Percentiles rank a stretch among this genome's conserved stretches.
Conservation (phyloP, 2,888 invertebrate genomes). For the Drosophila neoperkinsi region DNA sequence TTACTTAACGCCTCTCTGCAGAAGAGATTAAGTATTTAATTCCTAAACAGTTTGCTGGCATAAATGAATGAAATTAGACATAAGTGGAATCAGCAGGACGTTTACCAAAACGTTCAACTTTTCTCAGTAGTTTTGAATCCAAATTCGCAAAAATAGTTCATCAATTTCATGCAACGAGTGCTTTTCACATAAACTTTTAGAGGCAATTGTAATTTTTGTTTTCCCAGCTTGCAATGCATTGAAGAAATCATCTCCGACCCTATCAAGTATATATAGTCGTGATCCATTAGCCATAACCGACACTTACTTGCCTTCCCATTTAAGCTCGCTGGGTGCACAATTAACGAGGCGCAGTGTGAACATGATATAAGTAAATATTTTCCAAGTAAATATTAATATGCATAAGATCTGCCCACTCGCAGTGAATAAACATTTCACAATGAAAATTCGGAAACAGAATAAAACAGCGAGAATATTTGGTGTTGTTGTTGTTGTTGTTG, state of each 20-base stretch:
- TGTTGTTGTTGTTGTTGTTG: neutral
- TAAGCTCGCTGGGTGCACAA: neutral
- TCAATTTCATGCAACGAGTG: neutral
- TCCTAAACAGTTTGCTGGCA: neutral
- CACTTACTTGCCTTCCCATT: neutral
- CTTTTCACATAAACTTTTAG: neutral
- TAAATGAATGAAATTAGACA: neutral
- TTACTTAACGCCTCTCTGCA: neutral
- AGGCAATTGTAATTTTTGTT: neutral
- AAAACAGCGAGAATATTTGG: neutral
- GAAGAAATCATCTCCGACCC: neutral
- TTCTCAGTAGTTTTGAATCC: neutral
- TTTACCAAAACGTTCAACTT: neutral
- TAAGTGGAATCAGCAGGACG: neutral
- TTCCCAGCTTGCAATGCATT: neutral
- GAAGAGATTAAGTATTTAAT: neutral
- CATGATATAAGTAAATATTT: neutral
- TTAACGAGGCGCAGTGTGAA: constrained; percentile 26
- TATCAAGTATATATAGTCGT: neutral
- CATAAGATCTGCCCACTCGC: constrained; percentile 13
- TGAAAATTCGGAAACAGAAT: constrained; percentile 1
- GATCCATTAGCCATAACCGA: neutral
- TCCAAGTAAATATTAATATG: constrained; percentile 35
- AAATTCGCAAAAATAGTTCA: neutral
- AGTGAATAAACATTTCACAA: constrained; percentile 42